Evolutionary conservation across 2,888 invertebrate species (phyloP).

Genomic region (Aspidapion aeneum): DNA sequence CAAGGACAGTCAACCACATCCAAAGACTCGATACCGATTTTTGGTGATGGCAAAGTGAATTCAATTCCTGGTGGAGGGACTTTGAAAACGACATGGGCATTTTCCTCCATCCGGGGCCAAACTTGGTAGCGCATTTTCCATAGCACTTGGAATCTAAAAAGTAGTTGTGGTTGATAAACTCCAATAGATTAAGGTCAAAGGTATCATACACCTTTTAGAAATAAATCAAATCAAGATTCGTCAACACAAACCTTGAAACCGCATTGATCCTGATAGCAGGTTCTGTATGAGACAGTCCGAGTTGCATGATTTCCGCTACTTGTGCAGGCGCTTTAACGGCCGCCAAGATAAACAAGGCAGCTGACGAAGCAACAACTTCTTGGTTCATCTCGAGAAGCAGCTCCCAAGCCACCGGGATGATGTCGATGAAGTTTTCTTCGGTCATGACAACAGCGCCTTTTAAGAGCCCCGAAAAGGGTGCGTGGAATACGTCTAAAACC

Average conservation of each 20-base stretch:
- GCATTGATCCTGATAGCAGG: conserved; percentile 80
- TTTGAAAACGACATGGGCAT: conserved; percentile 93
- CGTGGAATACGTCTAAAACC: conserved; percentile 89
- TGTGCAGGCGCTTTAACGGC: conserved; percentile 90
- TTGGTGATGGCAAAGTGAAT: conserved; percentile 97
- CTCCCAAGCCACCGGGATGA: conserved; percentile 94
- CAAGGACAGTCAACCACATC: conserved; percentile 98
- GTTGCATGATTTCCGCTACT: conserved; percentile 86
- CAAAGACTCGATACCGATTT: conserved; percentile 92
- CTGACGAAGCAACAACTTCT: conserved; percentile 79
- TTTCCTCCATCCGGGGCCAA: conserved; percentile 99
- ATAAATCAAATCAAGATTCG: no score
- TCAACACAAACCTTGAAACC: conserved; percentile 67
- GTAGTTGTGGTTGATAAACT: no score
- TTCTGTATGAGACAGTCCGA: conserved; percentile 80
- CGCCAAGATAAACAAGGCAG: conserved; percentile 87
- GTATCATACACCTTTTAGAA: no score
- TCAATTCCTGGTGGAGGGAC: conserved; percentile 99
- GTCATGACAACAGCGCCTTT: conserved; percentile 88
- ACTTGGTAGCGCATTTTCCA: conserved; percentile 98
- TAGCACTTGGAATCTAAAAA: conserved; percentile 77
- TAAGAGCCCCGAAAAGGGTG: conserved; percentile 78
- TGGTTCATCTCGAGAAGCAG: conserved; percentile 88
- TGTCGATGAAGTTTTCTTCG: conserved; percentile 83
- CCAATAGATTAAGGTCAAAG: no score